These are phyloP conservation scores for Xylota sylvarum DNA, from an alignment of 2,888 invertebrate genomes.

Conservation along the genomic window DNA sequence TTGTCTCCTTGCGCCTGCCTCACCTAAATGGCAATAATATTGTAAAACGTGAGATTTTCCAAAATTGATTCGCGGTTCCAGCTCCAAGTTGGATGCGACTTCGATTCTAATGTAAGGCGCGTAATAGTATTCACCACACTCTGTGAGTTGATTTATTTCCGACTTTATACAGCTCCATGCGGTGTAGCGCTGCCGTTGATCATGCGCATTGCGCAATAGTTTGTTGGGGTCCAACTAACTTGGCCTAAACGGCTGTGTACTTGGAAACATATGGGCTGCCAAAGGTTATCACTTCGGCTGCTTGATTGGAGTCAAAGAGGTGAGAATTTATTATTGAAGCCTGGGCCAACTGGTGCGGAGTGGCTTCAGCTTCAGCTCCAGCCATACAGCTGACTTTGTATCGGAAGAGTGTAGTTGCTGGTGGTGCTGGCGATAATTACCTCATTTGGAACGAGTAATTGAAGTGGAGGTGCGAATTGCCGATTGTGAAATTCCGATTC, in stretches of 20 bases:
- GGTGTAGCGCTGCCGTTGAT: slow-evolving; percentile 54
- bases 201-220: slow-evolving; percentile 70
- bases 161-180: slow-evolving; percentile 47
- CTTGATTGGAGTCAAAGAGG: slow-evolving; percentile 77
- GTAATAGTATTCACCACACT: slow-evolving; percentile 62
- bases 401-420: slow-evolving; percentile 24
- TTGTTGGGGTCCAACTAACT: slow-evolving; percentile 35
- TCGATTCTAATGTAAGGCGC: slow-evolving; percentile 63
- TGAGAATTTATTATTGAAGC: slow-evolving; percentile 74
- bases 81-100: slow-evolving; percentile 63
- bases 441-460: slow-evolving; percentile 76
- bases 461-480: slow-evolving; percentile 76
- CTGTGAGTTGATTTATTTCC: slow-evolving; percentile 71
- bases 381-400: slow-evolving; percentile 23
- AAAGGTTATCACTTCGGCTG: slow-evolving; percentile 73
- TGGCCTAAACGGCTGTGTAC: slow-evolving; percentile 60
- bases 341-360: slow-evolving; percentile 15
- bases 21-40: slow-evolving; percentile 65
- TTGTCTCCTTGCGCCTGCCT: slow-evolving; percentile 60
- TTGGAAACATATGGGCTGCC: slow-evolving; percentile 70
- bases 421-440: slow-evolving; percentile 74
- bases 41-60: slow-evolving; percentile 75
- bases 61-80: slow-evolving; percentile 62
- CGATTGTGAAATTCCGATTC: slow-evolving; percentile 71
- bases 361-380: slow-evolving; percentile 1